Evolutionary conservation across 2,888 invertebrate genomes (phyloP), one percentile per base, ranked within the genome.

Genomic region (Drosophila kanekoi): DNA sequence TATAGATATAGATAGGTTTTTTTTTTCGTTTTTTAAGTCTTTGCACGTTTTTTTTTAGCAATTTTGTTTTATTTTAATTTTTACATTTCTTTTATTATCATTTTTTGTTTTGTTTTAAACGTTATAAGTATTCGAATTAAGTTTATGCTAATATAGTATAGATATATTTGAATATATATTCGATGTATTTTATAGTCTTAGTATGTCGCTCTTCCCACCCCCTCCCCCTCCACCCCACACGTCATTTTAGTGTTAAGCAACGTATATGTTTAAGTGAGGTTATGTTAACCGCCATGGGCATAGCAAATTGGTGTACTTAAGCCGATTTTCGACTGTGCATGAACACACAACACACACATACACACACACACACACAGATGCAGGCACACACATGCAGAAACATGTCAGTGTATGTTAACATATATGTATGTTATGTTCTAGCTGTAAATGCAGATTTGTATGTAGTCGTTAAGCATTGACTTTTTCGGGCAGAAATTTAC

Each of bases 361-460:
- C n/a, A 14, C 2, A 16, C 13, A 43, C 9, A 20, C 33, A 45
- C n/a, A 28, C n/a, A 28, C 6, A 32, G 1, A 33, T 18, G 32
- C 3, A 11, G n/a, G n/a, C n/a, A 28, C n/a, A 28, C 6, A 32
- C 2, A 33, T 18, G 32, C 3, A 11, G n/a, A 4, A 4, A 14
- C 16, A 18, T 20, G 37, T 20, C 45, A 48, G 23, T 32, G 41
- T n/a, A 20, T 44, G 28, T 41, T 49, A 48, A 45, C 32, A 32
- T 43, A 38, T 37, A 57, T 43, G 35, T 37, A 57, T 43, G 35
- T 51, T 79, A 70, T 61, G 61, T 70, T 76, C 72, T 79, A 82
- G 80, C 68, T 83, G 68, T 88, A 86, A 56, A 59, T 74, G 60
- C 64, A 79, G 10, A 65, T 79, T 88, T 80, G 83, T 83, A 86